Evolutionary conservation across 2,888 invertebrate species (phyloP), one percentile per base, ranked within the genome.

Genomic region (Agriopis aurantiaria): DNA sequence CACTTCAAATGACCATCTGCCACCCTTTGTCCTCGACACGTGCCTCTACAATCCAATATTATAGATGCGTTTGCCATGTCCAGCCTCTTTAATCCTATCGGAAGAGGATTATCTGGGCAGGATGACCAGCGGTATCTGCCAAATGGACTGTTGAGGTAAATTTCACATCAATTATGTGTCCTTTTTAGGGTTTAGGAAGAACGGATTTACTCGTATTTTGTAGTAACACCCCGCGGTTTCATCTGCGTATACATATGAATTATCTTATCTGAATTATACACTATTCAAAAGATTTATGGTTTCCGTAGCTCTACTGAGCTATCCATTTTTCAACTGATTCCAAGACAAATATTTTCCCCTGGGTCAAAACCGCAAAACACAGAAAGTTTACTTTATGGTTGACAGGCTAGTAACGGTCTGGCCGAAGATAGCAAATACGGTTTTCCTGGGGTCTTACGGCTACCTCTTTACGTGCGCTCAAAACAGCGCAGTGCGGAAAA

Each of bases 11-110:
- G 57, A 68, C 72, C 86, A 87, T 83, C 83, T 84, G 86, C 75
- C 72, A 66, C 14, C 65, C 69, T 75, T 76, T 80, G 71, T 70
- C 67, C 73, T 48, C 14, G 78, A 74, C 81, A 74, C 82, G 80
- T 79, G 81, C 72, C 82, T 63, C 77, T 79, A 90, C 4, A 91
- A 93, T 92, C 91, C 91, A 83, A 89, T 90, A 86, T 74, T 62
- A 62, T 67, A 76, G 88, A 92, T 91, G 92, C 85, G 82, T 88
- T 88, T 89, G 80, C 82, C 89, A 74, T 91, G 92, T 93, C 85
- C 86, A 78, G 55, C 59, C 65, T 62, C 71, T 66, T 68, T 91
- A 92, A 93, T 92, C 92, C 89, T 72, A 86, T 91, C 88, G 80
- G 72, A 17, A 66, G 41, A 71, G 92, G 93, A 91, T 93, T 90